These are phyloP conservation scores for Charina bottae DNA, from an alignment of 2,113 vertebrate genomes.

Conservation along the genomic window DNA sequence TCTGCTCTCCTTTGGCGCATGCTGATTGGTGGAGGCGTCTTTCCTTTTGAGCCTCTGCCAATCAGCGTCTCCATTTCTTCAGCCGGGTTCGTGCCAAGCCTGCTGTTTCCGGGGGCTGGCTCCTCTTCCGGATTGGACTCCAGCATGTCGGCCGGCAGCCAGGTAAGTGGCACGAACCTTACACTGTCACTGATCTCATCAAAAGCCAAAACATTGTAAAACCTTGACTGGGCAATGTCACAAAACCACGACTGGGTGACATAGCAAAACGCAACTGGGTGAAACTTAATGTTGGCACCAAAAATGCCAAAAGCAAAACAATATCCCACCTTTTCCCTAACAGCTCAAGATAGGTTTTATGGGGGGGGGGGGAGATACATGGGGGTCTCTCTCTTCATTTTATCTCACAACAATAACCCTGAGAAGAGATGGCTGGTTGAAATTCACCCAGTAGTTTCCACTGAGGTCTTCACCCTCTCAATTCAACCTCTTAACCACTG, in stretches of 20 bases:
- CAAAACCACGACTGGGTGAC: neutral
- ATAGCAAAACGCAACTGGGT: neutral
- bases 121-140: no score
- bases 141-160: no score
- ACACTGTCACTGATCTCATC: neutral
- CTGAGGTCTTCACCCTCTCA: neutral
- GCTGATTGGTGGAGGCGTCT: no score
- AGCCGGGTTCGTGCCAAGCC: no score
- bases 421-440: neutral
- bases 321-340: neutral
- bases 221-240: neutral
- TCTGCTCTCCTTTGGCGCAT: no score
- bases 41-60: no score
- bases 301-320: neutral
- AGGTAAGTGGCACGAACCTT: no score
- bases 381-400: neutral
- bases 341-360: neutral
- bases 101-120: no score
- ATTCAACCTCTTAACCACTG: neutral
- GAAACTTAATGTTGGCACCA: neutral
- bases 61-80: no score
- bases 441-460: neutral
- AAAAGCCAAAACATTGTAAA: neutral
- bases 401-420: neutral
- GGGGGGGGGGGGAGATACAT: neutral